Base-by-base conservation (phyloP, 1,140 invertebrate species). In the Cyphomyrmex costatus region DNA sequence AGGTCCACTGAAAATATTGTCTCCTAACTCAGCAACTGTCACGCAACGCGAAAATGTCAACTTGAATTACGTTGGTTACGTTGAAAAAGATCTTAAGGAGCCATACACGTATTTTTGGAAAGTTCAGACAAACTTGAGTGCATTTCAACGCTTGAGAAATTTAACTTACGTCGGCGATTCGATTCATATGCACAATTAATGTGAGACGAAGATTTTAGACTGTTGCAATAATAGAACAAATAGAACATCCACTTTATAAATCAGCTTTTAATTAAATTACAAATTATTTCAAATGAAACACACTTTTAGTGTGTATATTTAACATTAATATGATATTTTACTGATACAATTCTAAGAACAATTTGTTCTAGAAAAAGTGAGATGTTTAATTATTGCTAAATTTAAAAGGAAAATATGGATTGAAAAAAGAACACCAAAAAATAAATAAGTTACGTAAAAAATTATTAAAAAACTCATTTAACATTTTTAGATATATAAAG, bases 31-130 rank as follows among this genome's bases (percentile, higher is more conserved):
- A 21, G 12, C 14, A 77, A 89, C 85, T 89, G 86, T 86, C 65
- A 84, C 88, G 88, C 84, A 89, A 89, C 77, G 78, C 71, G 73
- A 84, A 58, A 89, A 89, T 61, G 78, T 66, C 87, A 49, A 16
- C 30, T 36, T 6, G 60, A 65, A 63, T 73, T 65, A 89, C 19
- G n/a, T n/a, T n/a, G 16, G 21, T 86, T 36, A 77, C 56, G 19
- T n/a, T 42, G 58, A 19, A 19, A 89, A 89, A 73, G 78, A 24
- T 78, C 73, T 61, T 83, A 78, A 27, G 61, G 82, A 68, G 65
- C 19, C 16, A 56, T 8, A 56, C 33, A 16, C 10, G 51, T 12
- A 74, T 65, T 27, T 21, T 24, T 42, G 53, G 30, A 16, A 42
- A 46, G 49, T 83, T 61, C 6, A 24, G 24, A 73, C 24, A 12